Percentiles rank a stretch among this genome's conserved stretches.
Conservation (phyloP, 2,888 invertebrate species). For the Sphinx pinastri region DNA sequence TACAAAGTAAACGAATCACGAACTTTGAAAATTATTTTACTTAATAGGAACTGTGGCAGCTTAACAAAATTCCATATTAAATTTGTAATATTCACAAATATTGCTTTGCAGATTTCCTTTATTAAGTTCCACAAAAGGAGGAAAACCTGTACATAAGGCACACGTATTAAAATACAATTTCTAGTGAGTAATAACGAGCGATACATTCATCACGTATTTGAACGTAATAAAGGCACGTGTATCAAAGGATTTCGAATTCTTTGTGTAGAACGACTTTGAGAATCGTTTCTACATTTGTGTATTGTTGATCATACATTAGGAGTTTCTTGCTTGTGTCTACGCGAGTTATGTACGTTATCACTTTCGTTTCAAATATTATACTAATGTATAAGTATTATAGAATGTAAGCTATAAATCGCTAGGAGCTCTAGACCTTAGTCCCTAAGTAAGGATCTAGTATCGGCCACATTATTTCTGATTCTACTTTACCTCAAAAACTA, state of each 20-base stretch:
- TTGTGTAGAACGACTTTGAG: constrained; percentile 29
- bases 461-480: too few species aligned
- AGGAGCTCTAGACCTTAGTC: too few species aligned
- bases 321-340: background rate
- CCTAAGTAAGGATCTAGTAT: too few species aligned
- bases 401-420: too few species aligned
- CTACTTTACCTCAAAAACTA: too few species aligned
- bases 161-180: constrained; percentile 18
- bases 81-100: constrained; percentile 14
- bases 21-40: too few species aligned
- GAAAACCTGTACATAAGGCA: constrained; percentile 20
- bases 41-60: background rate
- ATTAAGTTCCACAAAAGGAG: constrained; percentile 20
- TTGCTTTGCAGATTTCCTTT: constrained; percentile 22
- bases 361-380: too few species aligned
- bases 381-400: too few species aligned
- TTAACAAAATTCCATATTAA: background rate
- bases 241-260: constrained; percentile 61
- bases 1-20: too few species aligned
- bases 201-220: constrained; percentile 28
- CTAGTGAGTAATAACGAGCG: constrained; percentile 22
- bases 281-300: constrained; percentile 23
- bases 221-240: constrained; percentile 49
- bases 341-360: too few species aligned
- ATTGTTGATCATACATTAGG: constrained; percentile 18